Percentiles rank a stretch among this genome's conserved stretches.
These are phyloP conservation scores for Bucco capensis DNA, from an alignment of 2,113 vertebrate species.

Conservation along the genomic window DNA sequence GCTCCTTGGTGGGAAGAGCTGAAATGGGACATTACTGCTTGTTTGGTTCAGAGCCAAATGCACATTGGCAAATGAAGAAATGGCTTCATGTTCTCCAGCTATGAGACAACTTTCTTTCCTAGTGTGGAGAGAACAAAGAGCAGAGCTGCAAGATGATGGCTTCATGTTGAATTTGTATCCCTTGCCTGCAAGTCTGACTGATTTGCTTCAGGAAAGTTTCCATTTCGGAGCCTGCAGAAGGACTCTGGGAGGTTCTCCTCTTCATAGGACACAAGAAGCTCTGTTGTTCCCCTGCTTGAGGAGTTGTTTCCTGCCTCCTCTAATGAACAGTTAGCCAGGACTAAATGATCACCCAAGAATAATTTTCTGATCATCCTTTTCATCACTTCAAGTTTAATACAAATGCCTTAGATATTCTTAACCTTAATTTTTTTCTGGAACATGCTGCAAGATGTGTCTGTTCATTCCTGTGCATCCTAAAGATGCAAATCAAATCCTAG, in stretches of 20 bases:
- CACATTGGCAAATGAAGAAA: not conserved
- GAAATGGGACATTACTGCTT: fast-evolving
- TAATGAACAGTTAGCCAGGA: not conserved
- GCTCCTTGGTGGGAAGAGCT: fast-evolving
- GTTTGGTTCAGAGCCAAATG: not conserved
- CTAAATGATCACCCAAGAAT: not conserved
- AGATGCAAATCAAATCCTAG: constrained; percentile 1
- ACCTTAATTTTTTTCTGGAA: not conserved
- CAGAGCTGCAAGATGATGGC: not conserved
- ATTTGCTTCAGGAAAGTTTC: not conserved
- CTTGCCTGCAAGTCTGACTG: not conserved
- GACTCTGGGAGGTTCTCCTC: not conserved
- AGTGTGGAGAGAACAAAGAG: not conserved
- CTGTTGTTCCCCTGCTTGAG: not conserved
- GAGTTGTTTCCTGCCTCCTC: not conserved
- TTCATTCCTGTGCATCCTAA: not conserved
- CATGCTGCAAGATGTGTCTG: not conserved
- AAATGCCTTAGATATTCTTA: not conserved
- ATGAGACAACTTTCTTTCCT: not conserved
- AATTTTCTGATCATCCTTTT: not conserved
- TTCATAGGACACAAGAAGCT: not conserved
- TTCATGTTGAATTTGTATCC: not conserved
- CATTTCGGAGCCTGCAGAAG: not conserved
- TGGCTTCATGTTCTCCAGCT: not conserved
- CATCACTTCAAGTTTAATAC: not conserved